phyloP scores from a whole-genome alignment of 2,797 vertebrate species.

The Hapalemur alaotrensis region DNA sequence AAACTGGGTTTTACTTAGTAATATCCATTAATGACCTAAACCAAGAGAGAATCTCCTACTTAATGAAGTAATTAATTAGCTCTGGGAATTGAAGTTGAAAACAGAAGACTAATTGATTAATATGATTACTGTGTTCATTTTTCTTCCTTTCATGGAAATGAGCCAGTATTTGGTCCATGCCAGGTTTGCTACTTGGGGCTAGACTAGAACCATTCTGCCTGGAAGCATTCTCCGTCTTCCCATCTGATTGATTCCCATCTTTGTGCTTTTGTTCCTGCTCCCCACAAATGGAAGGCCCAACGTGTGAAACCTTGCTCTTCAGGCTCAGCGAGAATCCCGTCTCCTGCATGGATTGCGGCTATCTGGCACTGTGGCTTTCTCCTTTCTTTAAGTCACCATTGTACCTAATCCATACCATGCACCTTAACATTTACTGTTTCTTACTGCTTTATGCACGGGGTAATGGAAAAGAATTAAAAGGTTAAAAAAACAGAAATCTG shows the following conservation, averaged over 20 bases:
- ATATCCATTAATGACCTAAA: constrained; percentile 52
- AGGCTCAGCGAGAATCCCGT: background rate
- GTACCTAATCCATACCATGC: background rate
- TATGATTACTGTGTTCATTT: constrained; percentile 40
- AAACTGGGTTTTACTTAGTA: constrained; percentile 10
- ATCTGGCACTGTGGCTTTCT: background rate
- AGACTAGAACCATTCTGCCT: background rate
- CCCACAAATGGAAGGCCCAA: background rate
- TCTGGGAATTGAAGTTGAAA: constrained; percentile 46
- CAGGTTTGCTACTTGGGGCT: background rate
- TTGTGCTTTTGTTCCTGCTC: background rate
- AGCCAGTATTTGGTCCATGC: background rate
- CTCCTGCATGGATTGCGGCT: background rate
- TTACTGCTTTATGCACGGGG: background rate
- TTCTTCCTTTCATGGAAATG: constrained; percentile 18
- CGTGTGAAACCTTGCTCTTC: too few relatives aligned
- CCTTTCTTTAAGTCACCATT: background rate
- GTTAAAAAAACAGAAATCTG: background rate
- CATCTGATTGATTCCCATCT: fast-evolving
- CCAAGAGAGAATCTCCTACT: constrained; percentile 55
- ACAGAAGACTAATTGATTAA: constrained; percentile 58
- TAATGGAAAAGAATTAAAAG: constrained; percentile 13
- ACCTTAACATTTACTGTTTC: background rate
- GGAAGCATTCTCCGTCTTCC: fast-evolving
- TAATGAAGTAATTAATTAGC: constrained; percentile 66